A percentile compares a stretch with the other conserved stretches of the same genome.
Conservation (phyloP, 2,888 invertebrate genomes). For the Branchellion lobata region DNA sequence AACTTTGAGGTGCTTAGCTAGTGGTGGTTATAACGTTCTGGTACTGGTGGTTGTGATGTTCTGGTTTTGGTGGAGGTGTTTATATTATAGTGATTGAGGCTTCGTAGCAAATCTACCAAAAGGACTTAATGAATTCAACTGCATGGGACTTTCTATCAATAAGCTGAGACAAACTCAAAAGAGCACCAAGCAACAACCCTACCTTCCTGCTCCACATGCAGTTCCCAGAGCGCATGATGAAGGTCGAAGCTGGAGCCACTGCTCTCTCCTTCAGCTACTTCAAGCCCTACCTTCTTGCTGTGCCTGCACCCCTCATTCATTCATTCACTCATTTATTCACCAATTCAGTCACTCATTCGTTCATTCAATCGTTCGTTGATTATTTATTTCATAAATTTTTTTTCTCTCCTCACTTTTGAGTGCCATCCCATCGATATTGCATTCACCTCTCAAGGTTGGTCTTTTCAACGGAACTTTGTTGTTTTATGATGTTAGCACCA, state of each 20-base stretch:
- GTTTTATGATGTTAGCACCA: constrained; percentile 25
- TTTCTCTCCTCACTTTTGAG: background rate
- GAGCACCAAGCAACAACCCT: background rate
- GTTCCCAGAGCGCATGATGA: constrained; percentile 31
- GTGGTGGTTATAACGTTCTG: background rate
- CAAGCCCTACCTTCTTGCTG: constrained; percentile 30
- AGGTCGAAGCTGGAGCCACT: constrained; percentile 16
- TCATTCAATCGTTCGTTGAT: no score
- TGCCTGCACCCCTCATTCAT: background rate
- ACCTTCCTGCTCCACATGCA: background rate
- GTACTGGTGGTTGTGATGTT: background rate
- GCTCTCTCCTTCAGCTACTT: constrained; percentile 31
- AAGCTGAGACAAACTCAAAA: background rate
- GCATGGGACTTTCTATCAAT: no score
- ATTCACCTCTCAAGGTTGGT: constrained; percentile 2
- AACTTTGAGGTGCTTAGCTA: constrained; percentile 27
- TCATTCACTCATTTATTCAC: background rate
- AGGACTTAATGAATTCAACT: no score
- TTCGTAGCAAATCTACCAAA: no score
- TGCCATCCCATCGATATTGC: background rate
- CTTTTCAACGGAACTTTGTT: constrained; percentile 19
- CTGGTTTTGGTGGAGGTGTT: no score
- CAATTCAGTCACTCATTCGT: no score
- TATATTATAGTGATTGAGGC: no score
- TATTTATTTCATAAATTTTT: no score